phyloP scores from a whole-genome alignment of 1,140 invertebrate species.

The Ceratitis capitata region DNA sequence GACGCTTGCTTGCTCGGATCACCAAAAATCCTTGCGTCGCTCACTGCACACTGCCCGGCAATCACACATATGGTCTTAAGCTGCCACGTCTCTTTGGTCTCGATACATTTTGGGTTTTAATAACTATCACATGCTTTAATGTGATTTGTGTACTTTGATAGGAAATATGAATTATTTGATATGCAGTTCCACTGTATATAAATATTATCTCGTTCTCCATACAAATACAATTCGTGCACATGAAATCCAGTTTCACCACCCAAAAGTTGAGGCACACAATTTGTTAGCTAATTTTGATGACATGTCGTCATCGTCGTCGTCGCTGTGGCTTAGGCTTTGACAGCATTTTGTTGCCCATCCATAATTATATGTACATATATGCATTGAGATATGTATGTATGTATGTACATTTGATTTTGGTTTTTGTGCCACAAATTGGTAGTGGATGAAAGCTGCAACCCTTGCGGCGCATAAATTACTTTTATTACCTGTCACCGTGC shows the following conservation, averaged over 20 bases:
- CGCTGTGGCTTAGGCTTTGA: slow-evolving; percentile 29
- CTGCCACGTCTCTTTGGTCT: too few relatives aligned
- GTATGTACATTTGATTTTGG: background rate
- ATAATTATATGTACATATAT: background rate
- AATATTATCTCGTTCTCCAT: too few relatives aligned
- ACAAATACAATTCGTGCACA: background rate
- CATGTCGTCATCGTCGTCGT: background rate
- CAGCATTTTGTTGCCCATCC: background rate
- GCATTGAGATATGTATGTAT: background rate
- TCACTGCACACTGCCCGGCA: background rate
- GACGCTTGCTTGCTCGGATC: background rate
- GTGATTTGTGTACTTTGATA: slow-evolving; percentile 65
- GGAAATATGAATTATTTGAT: slow-evolving; percentile 47
- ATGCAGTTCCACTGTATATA: background rate
- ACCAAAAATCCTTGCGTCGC: background rate
- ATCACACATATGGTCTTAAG: background rate
- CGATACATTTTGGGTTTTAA: background rate
- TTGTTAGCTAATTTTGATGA: slow-evolving; percentile 3
- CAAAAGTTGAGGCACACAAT: background rate
- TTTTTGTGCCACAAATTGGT: background rate
- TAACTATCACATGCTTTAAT: slow-evolving; percentile 59
- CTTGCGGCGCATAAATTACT: slow-evolving; percentile 63
- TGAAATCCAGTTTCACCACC: slow-evolving; percentile 26
- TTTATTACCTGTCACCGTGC: slow-evolving; percentile 63
- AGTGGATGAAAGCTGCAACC: slow-evolving; percentile 51